Conservation (phyloP, 2,113 vertebrate genomes). For the Struthio camelus region DNA sequence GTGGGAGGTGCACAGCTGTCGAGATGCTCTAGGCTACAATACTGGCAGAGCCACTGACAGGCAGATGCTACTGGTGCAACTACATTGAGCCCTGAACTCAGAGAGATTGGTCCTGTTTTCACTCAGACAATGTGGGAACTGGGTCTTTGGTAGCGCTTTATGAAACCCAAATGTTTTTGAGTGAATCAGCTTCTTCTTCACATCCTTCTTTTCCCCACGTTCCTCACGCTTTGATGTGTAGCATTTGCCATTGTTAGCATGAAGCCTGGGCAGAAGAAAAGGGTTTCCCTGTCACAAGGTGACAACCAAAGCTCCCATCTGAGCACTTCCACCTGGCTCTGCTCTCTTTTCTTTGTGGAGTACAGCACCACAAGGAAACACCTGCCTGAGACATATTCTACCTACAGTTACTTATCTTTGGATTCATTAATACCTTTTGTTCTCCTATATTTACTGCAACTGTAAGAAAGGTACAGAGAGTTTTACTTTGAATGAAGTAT, state of each 20-base stretch:
- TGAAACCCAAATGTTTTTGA: conserved; percentile 36
- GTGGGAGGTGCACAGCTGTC: conserved; percentile 61
- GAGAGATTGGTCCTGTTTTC: not conserved
- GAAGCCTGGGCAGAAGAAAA: not conserved
- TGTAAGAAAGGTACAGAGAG: not conserved
- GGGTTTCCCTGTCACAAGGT: not conserved
- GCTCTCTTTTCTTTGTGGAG: not conserved
- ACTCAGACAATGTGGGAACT: conserved; percentile 47
- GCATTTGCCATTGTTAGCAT: not conserved
- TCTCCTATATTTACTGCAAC: not conserved
- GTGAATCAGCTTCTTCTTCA: not conserved
- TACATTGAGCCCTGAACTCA: conserved; percentile 19
- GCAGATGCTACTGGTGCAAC: conserved; percentile 54
- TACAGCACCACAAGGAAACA: not conserved
- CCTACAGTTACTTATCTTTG: not conserved
- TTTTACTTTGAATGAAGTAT: not conserved
- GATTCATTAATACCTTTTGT: not conserved
- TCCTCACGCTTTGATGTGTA: not conserved
- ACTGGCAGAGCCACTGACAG: conserved; percentile 35
- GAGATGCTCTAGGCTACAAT: conserved; percentile 35
- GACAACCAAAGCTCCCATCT: not conserved
- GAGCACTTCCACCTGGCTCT: not conserved
- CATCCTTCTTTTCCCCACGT: not conserved
- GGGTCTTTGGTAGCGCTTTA: not conserved
- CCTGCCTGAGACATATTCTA: not conserved